A percentile compares a stretch with the other conserved stretches of the same genome.
Conservation (phyloP, 23 tunicate genomes). For the Diplosoma virens region DNA sequence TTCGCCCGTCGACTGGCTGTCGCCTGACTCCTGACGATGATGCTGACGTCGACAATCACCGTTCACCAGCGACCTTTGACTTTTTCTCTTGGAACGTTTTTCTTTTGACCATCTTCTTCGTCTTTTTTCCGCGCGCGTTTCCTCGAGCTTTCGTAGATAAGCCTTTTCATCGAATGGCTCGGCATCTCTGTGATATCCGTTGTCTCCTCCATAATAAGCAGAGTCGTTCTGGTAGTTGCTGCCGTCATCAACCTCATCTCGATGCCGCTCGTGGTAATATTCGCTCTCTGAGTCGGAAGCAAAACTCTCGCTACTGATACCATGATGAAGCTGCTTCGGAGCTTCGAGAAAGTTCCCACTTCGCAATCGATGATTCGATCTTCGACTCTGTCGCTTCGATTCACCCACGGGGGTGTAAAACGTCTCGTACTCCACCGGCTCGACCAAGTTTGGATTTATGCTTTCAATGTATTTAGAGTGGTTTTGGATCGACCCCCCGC, state of each 20-base stretch:
- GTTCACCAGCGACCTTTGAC: background rate
- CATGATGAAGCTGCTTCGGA: too few relatives aligned
- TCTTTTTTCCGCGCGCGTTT: background rate
- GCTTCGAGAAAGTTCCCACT: background rate
- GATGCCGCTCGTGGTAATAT: too few relatives aligned
- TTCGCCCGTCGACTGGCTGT: background rate
- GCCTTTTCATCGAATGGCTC: background rate
- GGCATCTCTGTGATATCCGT: too few relatives aligned
- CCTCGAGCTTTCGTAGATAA: background rate
- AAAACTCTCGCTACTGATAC: background rate
- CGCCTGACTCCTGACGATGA: background rate
- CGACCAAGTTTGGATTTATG: too few relatives aligned
- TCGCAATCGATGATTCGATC: background rate
- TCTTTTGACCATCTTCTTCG: too few relatives aligned
- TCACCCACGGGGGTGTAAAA: conserved; percentile 8
- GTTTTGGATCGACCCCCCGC: too few relatives aligned
- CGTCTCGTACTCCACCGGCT: background rate
- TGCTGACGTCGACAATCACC: background rate
- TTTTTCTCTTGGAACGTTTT: background rate
- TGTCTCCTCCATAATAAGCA: too few relatives aligned
- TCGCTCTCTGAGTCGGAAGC: background rate
- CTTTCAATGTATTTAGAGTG: too few relatives aligned
- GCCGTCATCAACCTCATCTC: too few relatives aligned
- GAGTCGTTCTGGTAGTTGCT: too few relatives aligned
- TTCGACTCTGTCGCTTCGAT: background rate